Evolutionary conservation across 2,113 vertebrate species (phyloP), one percentile per base, ranked within the genome.

Genomic region (Semnornis frantzii): DNA sequence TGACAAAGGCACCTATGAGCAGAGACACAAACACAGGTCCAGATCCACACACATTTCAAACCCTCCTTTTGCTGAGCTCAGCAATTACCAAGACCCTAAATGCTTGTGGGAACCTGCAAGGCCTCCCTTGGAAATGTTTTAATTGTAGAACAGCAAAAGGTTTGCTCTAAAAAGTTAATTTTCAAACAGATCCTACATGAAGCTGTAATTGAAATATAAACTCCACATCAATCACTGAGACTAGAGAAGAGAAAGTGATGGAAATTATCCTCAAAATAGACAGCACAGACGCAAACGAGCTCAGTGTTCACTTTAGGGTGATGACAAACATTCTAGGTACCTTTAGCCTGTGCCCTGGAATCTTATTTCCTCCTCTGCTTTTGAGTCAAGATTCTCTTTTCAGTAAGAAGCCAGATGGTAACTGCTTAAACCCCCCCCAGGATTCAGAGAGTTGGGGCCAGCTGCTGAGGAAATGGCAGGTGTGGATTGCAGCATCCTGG

Each of bases 401-500:
- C 78, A 63, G 12, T 42, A 37, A 68, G 64, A 90, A 42, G 31
- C 39, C 2, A 2, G 17, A 70, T 3, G 10, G 37, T 63, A 74
- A 57, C 10, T 0, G 0, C 9, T 37, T 42, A 31, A 31, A 63
- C 68, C 39, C 1, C 1, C 24, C 31, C 0, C 1, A 39, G 28
- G 31, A 68, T n/a, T 46, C 28, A 54, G 42, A 21, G 3, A 85
- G 34, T 21, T n/a, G 46, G 69, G 69, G 70, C 10, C 46, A 83
- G 20, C 28, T 85, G 42, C 69, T 68, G 58, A 81, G 30, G 33
- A 70, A 73, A 88, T 42, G 5, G 1, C 60, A 46, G 28, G 30
- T 77, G 64, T 83, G 37, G 31, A 63, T 83, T 71, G 70, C 52
- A 63, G 37, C 14, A 13, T 44, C 50, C 21, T 5, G 12, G 21